Percentiles rank a stretch among this genome's conserved stretches.
phyloP scores from a whole-genome alignment of 53 echinoderm and acorn worm species.

The Hippasteria phrygiana region DNA sequence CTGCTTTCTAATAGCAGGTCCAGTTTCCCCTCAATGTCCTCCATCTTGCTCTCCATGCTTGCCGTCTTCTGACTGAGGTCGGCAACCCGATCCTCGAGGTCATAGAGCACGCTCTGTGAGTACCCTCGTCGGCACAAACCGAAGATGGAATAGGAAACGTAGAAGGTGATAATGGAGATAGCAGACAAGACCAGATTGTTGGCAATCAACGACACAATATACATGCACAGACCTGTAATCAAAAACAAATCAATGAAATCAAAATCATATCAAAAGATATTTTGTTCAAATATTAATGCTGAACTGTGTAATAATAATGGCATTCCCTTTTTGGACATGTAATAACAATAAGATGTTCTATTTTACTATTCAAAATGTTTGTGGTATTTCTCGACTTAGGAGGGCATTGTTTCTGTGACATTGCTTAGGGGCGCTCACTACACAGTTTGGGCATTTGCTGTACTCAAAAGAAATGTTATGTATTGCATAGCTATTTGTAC shows the following conservation, averaged over 20 bases:
- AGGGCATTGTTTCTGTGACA: no score
- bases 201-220: conserved; percentile 68
- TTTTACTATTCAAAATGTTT: no score
- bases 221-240: conserved; percentile 69
- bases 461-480: no score
- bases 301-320: background rate
- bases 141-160: conserved; percentile 66
- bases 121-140: conserved; percentile 54
- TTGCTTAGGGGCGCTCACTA: no score
- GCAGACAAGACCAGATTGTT: conserved; percentile 71
- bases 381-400: no score
- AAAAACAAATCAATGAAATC: background rate
- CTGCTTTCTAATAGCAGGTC: conserved; percentile 55
- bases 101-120: conserved; percentile 33
- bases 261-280: no score
- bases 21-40: conserved; percentile 66
- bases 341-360: no score
- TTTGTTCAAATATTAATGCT: background rate
- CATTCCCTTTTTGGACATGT: no score
- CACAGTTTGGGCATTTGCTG: no score
- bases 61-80: conserved; percentile 45
- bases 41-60: conserved; percentile 62
- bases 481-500: no score
- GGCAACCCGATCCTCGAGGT: conserved; percentile 62
- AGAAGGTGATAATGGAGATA: conserved; percentile 65